Evolutionary conservation across 2,797 vertebrate species (phyloP).

Genomic region (Danionella dracula): DNA sequence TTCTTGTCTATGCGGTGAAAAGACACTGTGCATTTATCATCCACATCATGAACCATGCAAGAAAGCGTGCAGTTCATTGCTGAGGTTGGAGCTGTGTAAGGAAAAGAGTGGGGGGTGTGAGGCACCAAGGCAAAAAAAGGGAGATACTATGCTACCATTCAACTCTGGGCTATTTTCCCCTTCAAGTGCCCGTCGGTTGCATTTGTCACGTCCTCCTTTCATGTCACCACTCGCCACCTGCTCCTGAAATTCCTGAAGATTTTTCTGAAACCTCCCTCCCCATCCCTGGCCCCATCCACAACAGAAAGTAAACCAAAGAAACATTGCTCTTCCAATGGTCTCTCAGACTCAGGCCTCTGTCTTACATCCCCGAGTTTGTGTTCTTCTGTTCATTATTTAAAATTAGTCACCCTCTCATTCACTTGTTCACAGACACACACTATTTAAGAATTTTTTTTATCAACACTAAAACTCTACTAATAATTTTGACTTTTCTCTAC

Average conservation of each 20-base stretch:
- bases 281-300: slow-evolving; percentile 49
- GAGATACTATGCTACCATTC: slow-evolving; percentile 58
- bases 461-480: background rate
- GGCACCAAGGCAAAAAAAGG: slow-evolving; percentile 36
- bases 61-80: slow-evolving; percentile 37
- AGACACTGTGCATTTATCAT: slow-evolving; percentile 50
- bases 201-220: slow-evolving; percentile 73
- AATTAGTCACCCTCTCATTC: slow-evolving; percentile 41
- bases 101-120: slow-evolving; percentile 40
- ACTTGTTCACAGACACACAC: slow-evolving; percentile 25
- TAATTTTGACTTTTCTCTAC: too few relatives aligned
- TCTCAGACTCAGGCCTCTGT: slow-evolving; percentile 30
- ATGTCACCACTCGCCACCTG: slow-evolving; percentile 77
- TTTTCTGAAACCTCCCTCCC: slow-evolving; percentile 58
- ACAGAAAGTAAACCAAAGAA: slow-evolving; percentile 54
- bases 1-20: slow-evolving; percentile 47
- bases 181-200: slow-evolving; percentile 57
- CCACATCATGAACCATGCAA: slow-evolving; percentile 43
- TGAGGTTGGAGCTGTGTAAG: slow-evolving; percentile 36
- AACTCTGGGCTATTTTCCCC: slow-evolving; percentile 55
- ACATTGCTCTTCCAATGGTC: slow-evolving; percentile 42
- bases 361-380: slow-evolving; percentile 26
- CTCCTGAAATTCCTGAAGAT: slow-evolving; percentile 74
- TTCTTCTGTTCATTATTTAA: slow-evolving; percentile 45
- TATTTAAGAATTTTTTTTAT: background rate